These are phyloP conservation scores for Premnoplex brunnescens DNA, from an alignment of 2,797 vertebrate genomes.

Conservation along the genomic window DNA sequence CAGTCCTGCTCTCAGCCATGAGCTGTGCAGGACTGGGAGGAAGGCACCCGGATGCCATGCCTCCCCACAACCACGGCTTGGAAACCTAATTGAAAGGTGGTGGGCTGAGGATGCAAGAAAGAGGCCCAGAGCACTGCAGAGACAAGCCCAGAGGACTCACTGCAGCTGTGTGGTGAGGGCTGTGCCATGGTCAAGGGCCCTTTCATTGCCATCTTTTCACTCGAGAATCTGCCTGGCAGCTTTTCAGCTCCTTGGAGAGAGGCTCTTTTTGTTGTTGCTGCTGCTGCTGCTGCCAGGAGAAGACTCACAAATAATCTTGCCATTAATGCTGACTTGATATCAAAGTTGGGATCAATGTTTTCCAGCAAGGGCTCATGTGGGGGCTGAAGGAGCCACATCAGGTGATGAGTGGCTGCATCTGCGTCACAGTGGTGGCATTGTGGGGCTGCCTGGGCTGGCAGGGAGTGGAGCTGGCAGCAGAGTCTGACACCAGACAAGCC, in stretches of 20 bases:
- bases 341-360: neutral
- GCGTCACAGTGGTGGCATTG: neutral
- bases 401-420: constrained; percentile 16
- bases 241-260: constrained; percentile 35
- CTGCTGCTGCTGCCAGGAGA: constrained; percentile 11
- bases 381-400: constrained; percentile 1
- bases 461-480: neutral
- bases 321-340: neutral
- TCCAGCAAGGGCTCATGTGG: neutral
- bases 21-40: neutral
- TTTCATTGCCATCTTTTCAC: constrained; percentile 50
- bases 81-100: neutral
- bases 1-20: rapidly evolving
- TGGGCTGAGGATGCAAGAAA: neutral
- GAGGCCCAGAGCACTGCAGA: neutral
- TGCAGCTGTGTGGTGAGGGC: constrained; percentile 39
- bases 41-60: neutral
- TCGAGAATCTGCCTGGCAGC: constrained; percentile 55
- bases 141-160: constrained; percentile 29
- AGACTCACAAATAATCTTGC: constrained; percentile 28
- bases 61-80: rapidly evolving
- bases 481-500: neutral
- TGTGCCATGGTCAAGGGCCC: neutral
- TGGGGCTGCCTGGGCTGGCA: neutral
- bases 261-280: neutral